Base-by-base conservation (phyloP, 2,113 vertebrate species). In the Amphilophus citrinellus region DNA sequence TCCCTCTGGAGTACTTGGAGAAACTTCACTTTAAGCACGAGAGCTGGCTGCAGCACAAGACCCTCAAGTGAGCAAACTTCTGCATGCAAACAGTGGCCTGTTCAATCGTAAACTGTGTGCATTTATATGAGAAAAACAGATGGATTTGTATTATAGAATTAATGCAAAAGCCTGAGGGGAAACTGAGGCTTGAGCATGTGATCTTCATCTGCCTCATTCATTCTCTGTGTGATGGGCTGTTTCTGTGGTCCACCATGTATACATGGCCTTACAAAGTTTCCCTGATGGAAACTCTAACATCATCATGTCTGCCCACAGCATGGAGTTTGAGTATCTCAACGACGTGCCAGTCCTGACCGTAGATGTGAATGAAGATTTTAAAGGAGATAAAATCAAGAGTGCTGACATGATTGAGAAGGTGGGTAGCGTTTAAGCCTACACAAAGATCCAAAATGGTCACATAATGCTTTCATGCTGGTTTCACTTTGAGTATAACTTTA, bases 11-110 rank as follows among this genome's bases (percentile, higher is more conserved):
- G 68, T 99, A 99, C 86, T 92, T 99, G 90, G 97, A 99, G 93
- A 98, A 98, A 68, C 98, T 99, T 78, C 98, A 99, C 83, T 96
- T 95, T 78, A 99, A 98, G 78, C 98, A 99, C 0, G 98, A 99
- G 88, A 97, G 96, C 88, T 99, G 98, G 98, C 96, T 99, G 77
- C 97, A 98, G 90, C 96, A 98, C 75, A 97, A 95, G 89, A 98
- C 96, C 0, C 91, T 97, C 95, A 95, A 84, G 98, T 99, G 95
- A 93, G 95, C n/a, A 8, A 13, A 22, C 22, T 17, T 50, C 4
- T 20, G 59, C 5, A 3, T 7, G 4, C 9, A 7, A 8, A 61
- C 9, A n/a, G 47, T 50, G 47, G 15, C 47, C 47, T 56, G 47
- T 73, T 32, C 68, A 53, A 18, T n/a, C 10, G 3, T 27, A 73